Evolutionary conservation across 1,140 invertebrate genomes (phyloP).

Genomic region (Polypedilum vanderplanki): DNA sequence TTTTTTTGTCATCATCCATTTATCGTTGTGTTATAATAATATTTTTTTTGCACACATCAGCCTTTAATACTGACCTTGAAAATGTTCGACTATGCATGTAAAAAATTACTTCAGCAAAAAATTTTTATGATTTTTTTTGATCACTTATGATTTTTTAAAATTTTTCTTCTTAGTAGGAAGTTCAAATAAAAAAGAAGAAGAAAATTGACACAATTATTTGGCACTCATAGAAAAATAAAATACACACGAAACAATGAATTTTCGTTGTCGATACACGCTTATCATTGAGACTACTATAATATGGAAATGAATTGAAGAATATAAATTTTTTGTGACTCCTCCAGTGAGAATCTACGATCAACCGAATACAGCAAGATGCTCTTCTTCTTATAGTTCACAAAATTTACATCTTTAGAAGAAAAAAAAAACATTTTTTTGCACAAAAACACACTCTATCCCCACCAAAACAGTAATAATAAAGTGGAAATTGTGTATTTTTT

Average conservation of each 20-base stretch:
- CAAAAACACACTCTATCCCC: background rate
- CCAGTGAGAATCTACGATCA: background rate
- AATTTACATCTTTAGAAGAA: constrained; percentile 14
- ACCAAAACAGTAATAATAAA: background rate
- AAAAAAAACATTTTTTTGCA: background rate
- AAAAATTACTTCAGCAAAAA: constrained; percentile 1
- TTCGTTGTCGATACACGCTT: background rate
- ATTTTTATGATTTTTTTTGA: no score
- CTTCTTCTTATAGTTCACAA: background rate
- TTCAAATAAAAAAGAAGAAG: background rate
- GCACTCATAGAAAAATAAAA: background rate
- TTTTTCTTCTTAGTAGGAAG: background rate
- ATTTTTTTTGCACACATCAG: constrained; percentile 7
- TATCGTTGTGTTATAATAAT: background rate
- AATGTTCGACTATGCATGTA: constrained; percentile 20
- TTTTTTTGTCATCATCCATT: no score
- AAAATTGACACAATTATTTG: background rate
- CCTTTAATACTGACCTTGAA: constrained; percentile 17
- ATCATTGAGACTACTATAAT: background rate
- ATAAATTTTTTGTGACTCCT: background rate
- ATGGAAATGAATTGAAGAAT: no score
- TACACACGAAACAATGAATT: background rate
- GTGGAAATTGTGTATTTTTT: background rate
- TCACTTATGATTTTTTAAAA: background rate
- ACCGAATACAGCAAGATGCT: background rate